Percentiles rank a stretch among this genome's conserved stretches.
phyloP scores from a whole-genome alignment of 1,140 invertebrate genomes.

The Aphaenogaster ashmeadi region DNA sequence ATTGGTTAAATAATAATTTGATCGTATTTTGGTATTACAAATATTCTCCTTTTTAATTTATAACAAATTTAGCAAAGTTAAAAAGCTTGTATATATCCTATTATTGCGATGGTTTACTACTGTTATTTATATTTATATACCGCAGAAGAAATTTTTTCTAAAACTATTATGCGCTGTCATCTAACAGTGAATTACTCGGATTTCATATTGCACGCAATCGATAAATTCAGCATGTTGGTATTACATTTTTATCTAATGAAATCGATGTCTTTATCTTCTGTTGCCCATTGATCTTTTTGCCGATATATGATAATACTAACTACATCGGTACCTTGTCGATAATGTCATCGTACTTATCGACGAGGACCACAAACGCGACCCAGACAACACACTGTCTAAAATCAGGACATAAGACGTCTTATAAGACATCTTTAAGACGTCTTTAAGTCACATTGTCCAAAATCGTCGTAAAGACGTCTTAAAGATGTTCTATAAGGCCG shows the following conservation, averaged over 20 bases:
- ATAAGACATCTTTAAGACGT: too few species aligned
- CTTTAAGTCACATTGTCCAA: too few species aligned
- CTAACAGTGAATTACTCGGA: background rate
- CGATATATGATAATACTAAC: background rate
- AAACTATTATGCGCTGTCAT: conserved; percentile 22
- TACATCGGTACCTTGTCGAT: background rate
- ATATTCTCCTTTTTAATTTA: background rate
- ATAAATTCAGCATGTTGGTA: background rate
- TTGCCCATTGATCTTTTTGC: background rate
- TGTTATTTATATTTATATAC: background rate
- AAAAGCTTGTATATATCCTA: background rate
- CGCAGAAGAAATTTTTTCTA: background rate
- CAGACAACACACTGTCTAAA: too few species aligned
- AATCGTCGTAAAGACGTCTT: too few species aligned
- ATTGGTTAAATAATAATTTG: background rate
- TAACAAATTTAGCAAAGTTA: background rate
- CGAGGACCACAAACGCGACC: too few species aligned
- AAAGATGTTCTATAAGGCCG: too few species aligned
- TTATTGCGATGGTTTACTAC: background rate
- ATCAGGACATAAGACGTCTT: too few species aligned
- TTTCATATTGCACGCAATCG: background rate
- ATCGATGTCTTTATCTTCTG: background rate
- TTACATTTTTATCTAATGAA: background rate
- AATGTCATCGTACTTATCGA: background rate
- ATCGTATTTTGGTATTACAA: background rate